Base-by-base conservation (phyloP, 1,140 invertebrate species). In the Tetraneura akinire region DNA sequence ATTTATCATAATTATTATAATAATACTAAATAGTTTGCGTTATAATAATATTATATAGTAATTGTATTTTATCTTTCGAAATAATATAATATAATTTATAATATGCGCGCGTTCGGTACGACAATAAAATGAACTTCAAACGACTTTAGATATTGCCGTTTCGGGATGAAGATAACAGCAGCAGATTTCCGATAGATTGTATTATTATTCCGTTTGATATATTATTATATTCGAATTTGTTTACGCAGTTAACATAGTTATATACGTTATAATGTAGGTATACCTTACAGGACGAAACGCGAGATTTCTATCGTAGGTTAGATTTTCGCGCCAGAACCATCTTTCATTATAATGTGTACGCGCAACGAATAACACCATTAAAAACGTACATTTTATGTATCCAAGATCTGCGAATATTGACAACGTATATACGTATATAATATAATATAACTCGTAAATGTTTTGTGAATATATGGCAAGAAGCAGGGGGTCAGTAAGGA, bases 401-500 rank as follows among this genome's bases (percentile, higher is more conserved):
- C 68, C 16, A n/a, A 18, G 13, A 45, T 49, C 23, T 51, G 47
- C n/a, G 45, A 29, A 71, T 71, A 49, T n/a, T n/a, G n/a, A n/a
- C n/a, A n/a, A n/a, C n/a, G n/a, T n/a, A n/a, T n/a, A 4, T 37
- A 37, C 32, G 32, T 37, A 8, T 37, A 8, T 37, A 37, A 37
- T 4, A 37, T n/a, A n/a, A n/a, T n/a, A n/a, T n/a, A n/a, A n/a
- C 32, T 37, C 3, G 3, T 37, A 37, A n/a, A 29, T 51, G 47
- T 51, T 29, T 51, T 51, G 68, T 51, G 45, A 51, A 29, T 70
- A 29, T 18, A 49, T 37, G 16, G 26, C 8, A 68, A 14, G 11
- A 23, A 26, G 29, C 3, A 78, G 21, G 29, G 14, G 74, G 53
- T 60, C 55, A 60, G 74, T 21, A 32, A 62, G 74, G 74, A 78